Base-by-base conservation (phyloP, 2,888 invertebrate genomes). In the Pandemis corylana region DNA sequence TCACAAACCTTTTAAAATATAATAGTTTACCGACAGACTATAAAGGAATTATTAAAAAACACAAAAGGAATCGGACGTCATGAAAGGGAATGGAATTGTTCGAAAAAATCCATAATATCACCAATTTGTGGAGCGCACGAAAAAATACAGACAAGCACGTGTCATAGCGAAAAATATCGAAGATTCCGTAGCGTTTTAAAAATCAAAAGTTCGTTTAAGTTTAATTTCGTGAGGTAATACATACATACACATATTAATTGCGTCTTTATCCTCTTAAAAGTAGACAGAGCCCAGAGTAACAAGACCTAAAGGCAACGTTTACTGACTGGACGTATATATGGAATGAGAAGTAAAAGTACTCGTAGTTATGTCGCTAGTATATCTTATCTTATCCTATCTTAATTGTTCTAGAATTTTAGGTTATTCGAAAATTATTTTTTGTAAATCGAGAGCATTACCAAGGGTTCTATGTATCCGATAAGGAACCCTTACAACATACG, bases 401-500 rank as follows among this genome's bases (percentile, higher is more conserved):
- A n/a, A 36, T 36, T 36, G 28, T 36, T 36, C 0, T 36, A 36
- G 28, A 36, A 2, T 36, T 36, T 36, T 36, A 36, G 28, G 28
- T 36, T 36, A 36, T 36, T 36, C 28, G 28, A 36, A 36, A 36
- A 36, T 28, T 28, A 36, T 4, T 36, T 2, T 4, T 36, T 36
- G 28, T 36, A 28, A n/a, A n/a, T n/a, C n/a, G n/a, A 51, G 5
- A 6, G 13, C 51, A 46, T 46, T 46, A n/a, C n/a, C 51, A 51
- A 51, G n/a, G n/a, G 51, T n/a, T n/a, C 46, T n/a, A 51, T 7
- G 20, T n/a, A 7, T n/a, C 15, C 77, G 80, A 80, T 81, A 82
- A 78, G 79, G 59, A 78, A 79, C 80, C 78, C 82, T 59, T 28
- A 10, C 59, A 82, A 82, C 80, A 83, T 83, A 82, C 80, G 80